Percentiles rank a stretch among this genome's conserved stretches.
Conservation (phyloP, 1,140 invertebrate species). For the Drosophila ficusphila region DNA sequence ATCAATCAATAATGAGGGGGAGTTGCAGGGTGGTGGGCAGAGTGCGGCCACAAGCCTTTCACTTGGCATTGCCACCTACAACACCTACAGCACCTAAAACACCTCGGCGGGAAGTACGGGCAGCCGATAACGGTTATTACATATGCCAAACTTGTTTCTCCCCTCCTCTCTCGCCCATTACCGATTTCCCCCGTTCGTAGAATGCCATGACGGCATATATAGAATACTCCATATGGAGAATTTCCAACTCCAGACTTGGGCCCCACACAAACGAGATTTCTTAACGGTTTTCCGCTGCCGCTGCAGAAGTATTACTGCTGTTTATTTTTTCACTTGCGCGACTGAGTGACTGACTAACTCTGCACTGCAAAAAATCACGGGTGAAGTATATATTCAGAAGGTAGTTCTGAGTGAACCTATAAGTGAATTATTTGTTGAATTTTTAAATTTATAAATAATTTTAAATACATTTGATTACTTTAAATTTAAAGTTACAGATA, state of each 20-base stretch:
- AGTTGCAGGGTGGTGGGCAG: constrained; percentile 5
- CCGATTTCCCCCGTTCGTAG: constrained; percentile 37
- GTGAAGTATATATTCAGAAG: no score
- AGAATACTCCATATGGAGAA: constrained; percentile 45
- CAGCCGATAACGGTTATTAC: constrained; percentile 65
- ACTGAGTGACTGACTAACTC: constrained; percentile 43
- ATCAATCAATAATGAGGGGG: constrained; percentile 54
- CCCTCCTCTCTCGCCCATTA: constrained; percentile 12
- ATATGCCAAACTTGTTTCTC: constrained; percentile 66
- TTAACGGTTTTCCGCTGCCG: constrained; percentile 68
- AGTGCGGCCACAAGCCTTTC: constrained; percentile 46
- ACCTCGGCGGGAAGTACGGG: neutral
- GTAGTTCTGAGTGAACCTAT: no score
- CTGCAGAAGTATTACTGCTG: constrained; percentile 15
- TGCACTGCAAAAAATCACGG: neutral
- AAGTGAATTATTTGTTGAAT: no score
- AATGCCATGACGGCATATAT: constrained; percentile 57
- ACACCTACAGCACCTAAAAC: constrained; percentile 18
- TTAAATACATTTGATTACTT: no score
- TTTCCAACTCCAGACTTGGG: constrained; percentile 39
- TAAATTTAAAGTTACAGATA: no score
- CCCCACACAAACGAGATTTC: constrained; percentile 70
- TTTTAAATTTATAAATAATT: no score
- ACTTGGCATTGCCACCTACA: constrained; percentile 61
- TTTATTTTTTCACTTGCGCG: constrained; percentile 48